phyloP scores from a whole-genome alignment of 2,888 invertebrate species.

The Nebria salina region DNA sequence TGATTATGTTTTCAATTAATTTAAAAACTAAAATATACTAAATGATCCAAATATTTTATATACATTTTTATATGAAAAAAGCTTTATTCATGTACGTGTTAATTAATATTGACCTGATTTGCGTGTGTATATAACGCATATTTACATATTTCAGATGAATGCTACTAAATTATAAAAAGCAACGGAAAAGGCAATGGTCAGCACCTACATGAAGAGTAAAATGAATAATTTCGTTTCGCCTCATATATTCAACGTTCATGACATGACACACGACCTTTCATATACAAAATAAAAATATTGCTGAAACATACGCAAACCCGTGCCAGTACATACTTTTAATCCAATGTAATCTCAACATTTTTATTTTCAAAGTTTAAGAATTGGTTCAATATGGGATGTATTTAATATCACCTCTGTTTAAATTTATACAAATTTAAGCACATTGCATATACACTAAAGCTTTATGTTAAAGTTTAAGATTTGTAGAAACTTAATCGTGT shows the following conservation, averaged over 20 bases:
- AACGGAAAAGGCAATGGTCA: not conserved
- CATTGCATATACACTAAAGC: too few relatives aligned
- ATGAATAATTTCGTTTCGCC: constrained; percentile 1
- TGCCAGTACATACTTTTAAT: not conserved
- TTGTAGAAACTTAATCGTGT: constrained; percentile 5
- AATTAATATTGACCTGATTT: not conserved
- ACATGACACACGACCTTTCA: not conserved
- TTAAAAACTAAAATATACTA: too few relatives aligned
- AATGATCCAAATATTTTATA: too few relatives aligned
- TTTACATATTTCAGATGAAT: not conserved
- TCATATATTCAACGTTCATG: not conserved
- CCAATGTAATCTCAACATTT: not conserved
- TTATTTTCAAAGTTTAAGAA: not conserved
- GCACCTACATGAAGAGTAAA: not conserved
- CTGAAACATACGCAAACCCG: not conserved
- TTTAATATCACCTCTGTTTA: too few relatives aligned
- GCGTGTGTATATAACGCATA: not conserved
- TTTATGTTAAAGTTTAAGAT: not conserved
- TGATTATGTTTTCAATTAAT: too few relatives aligned
- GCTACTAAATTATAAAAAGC: not conserved
- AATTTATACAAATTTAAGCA: too few relatives aligned
- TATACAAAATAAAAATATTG: not conserved
- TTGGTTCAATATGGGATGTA: not conserved
- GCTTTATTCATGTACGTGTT: not conserved
- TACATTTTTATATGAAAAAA: too few relatives aligned